phyloP scores from a whole-genome alignment of 37 sponge, comb jelly and placozoan genomes.

The Axinella damicornis region DNA sequence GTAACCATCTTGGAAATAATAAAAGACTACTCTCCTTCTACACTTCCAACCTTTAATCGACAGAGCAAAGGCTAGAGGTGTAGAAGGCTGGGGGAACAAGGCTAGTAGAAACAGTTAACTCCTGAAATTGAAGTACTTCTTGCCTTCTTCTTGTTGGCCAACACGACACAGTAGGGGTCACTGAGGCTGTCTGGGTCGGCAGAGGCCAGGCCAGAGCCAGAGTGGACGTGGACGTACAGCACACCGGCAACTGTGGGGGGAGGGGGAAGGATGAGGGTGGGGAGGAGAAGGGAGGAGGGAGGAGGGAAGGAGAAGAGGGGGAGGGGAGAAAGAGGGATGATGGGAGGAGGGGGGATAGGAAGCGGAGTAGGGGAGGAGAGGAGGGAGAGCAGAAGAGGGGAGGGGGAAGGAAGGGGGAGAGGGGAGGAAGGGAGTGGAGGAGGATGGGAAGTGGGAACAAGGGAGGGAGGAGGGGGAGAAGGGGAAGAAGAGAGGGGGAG shows the following conservation, averaged over 20 bases:
- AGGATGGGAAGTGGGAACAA: background rate
- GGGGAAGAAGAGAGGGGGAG: background rate
- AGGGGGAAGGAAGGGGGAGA: background rate
- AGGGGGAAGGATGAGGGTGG: background rate
- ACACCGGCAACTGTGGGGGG: slow-evolving; percentile 53
- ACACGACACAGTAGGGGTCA: slow-evolving; percentile 70
- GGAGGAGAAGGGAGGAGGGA: background rate
- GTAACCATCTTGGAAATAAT: background rate
- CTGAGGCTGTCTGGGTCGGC: slow-evolving; percentile 48
- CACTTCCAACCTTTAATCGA: too few relatives aligned
- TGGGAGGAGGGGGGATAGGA: background rate
- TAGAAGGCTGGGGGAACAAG: too few relatives aligned
- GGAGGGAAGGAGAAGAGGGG: background rate
- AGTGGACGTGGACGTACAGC: slow-evolving; percentile 55
- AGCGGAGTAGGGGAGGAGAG: background rate
- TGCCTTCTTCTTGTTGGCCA: slow-evolving; percentile 52
- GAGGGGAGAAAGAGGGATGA: background rate
- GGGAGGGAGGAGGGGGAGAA: background rate
- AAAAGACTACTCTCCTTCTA: too few relatives aligned
- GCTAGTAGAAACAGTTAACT: background rate
- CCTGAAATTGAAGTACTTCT: background rate
- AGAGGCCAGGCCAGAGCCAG: slow-evolving; percentile 16
- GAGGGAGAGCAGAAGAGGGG: background rate
- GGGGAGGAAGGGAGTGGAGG: background rate
- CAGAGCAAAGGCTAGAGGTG: too few relatives aligned